Percentiles rank a stretch among this genome's conserved stretches.
phyloP scores from a whole-genome alignment of 2,113 vertebrate species.

The Pomatostomus ruficeps region DNA sequence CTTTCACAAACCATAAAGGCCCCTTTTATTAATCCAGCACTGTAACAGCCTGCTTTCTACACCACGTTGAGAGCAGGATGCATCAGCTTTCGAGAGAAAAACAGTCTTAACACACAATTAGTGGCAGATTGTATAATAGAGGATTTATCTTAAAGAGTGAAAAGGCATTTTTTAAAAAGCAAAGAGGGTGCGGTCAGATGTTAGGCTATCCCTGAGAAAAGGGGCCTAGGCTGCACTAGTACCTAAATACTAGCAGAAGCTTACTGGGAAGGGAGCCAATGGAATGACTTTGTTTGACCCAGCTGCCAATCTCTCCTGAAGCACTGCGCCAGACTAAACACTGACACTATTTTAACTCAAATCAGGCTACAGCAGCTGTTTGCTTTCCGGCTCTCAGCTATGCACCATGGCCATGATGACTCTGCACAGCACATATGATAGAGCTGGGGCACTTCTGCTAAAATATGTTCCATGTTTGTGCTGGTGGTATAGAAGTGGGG shows the following conservation, averaged over 20 bases:
- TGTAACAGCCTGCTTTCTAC: constrained; percentile 68
- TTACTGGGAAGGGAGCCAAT: constrained; percentile 84
- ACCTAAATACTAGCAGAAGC: constrained; percentile 87
- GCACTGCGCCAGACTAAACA: constrained; percentile 94
- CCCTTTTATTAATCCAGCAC: constrained; percentile 75
- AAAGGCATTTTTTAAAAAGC: constrained; percentile 66
- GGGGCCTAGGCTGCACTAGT: constrained; percentile 76
- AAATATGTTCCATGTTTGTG: constrained; percentile 64
- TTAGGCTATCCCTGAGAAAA: constrained; percentile 81
- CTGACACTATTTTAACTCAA: constrained; percentile 84
- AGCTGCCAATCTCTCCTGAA: constrained; percentile 93
- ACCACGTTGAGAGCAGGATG: constrained; percentile 60
- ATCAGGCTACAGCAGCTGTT: constrained; percentile 89
- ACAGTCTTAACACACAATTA: constrained; percentile 71
- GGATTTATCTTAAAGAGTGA: constrained; percentile 74
- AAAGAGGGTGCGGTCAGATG: constrained; percentile 82
- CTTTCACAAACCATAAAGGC: constrained; percentile 77
- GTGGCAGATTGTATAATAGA: constrained; percentile 70
- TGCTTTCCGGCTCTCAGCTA: constrained; percentile 81
- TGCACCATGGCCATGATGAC: constrained; percentile 72
- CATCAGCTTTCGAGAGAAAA: constrained; percentile 69
- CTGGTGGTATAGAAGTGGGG: constrained; percentile 5
- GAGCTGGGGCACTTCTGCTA: constrained; percentile 60
- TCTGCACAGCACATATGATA: constrained; percentile 70
- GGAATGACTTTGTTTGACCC: constrained; percentile 92